phyloP scores from a whole-genome alignment of 1,140 invertebrate species.

The Pollicipes pollicipes region DNA sequence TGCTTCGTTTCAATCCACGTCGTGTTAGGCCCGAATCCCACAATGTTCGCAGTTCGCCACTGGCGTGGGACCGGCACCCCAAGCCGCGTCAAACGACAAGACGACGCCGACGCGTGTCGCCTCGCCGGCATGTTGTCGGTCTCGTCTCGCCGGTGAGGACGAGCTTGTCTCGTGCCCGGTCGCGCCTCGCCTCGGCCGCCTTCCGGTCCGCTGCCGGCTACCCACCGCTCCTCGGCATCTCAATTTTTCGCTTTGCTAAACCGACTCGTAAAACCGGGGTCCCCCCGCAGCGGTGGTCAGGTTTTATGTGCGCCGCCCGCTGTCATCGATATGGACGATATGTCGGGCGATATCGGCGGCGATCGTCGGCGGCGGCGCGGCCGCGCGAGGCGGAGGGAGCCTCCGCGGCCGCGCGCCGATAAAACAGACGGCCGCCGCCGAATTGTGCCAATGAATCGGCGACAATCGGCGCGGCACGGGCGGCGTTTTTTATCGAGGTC shows the following conservation, averaged over 20 bases:
- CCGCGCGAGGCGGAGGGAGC: neutral
- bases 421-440: neutral
- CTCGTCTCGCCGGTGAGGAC: too few species aligned
- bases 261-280: neutral
- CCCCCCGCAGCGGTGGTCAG: neutral
- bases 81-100: too few species aligned
- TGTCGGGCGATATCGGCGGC: neutral
- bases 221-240: neutral
- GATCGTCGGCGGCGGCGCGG: neutral
- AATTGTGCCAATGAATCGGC: too few species aligned
- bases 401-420: neutral
- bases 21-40: too few species aligned
- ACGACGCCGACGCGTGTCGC: too few species aligned
- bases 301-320: neutral
- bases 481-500: neutral
- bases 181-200: too few species aligned
- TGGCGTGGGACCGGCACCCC: too few species aligned
- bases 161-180: too few species aligned
- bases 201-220: too few species aligned
- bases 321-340: neutral
- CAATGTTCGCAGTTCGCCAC: too few species aligned
- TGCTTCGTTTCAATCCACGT: too few species aligned
- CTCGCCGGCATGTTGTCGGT: too few species aligned
- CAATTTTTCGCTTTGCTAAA: slow-evolving; percentile 1
- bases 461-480: neutral